Base-by-base conservation (phyloP, 2,888 invertebrate species). In the Trichacis sp. region DNA sequence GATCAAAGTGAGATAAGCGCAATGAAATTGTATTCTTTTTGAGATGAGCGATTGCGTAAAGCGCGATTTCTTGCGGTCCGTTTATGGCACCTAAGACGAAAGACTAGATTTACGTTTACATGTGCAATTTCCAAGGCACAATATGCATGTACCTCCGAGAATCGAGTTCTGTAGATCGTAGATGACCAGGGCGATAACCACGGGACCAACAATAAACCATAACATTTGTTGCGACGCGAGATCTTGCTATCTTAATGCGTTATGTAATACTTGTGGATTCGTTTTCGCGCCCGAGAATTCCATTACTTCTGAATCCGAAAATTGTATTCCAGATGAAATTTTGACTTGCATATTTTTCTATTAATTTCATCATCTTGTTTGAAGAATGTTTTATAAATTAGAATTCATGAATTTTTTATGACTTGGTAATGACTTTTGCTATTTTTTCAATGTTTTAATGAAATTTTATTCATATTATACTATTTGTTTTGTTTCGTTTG, bases 121-220 rank as follows among this genome's bases (percentile, higher is more conserved):
- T 36, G 54, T 55, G 49, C 58, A 8, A n/a, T 43, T 42, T 18
- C 8, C 42, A 14, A 2, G 18, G 18, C 14, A 43, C 18, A n/a
- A 67, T 57, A 57, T 63, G 47, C 52, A 57, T 47, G 42, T 49
- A 49, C 36, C 33, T 36, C 38, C 50, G 48, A 43, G 42, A 29
- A 40, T 49, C 42, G 54, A 49, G 36, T 50, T 40, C 36, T 50
- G 64, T 52, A 36, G 62, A 57, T 65, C 53, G 55, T 52, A 69
- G 75, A 78, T 74, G 72, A 64, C 69, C 73, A 69, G 53, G 29
- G 17, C 58, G 77, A 78, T 78, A 74, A 73, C 64, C 65, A 57
- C 64, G 71, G 76, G 73, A 73, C 67, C 72, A 76, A 76, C 73
- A 75, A 77, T 75, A 75, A 73, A 78, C 75, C 75, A 72, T 72